Evolutionary conservation across 1,140 invertebrate species (phyloP).

Genomic region (Charaxes varanes): DNA sequence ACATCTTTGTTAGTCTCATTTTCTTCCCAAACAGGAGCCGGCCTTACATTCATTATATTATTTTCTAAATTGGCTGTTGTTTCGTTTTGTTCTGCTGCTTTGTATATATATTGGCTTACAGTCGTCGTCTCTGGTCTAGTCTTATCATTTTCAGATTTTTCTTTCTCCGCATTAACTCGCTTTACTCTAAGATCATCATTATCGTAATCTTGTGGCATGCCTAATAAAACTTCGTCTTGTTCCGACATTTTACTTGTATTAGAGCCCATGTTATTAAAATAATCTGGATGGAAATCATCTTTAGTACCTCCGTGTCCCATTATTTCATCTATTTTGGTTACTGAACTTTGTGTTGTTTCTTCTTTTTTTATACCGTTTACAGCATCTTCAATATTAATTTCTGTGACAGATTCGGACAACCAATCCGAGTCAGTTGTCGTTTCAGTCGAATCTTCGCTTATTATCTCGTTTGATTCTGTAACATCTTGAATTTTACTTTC

Average conservation of each 20-base stretch:
- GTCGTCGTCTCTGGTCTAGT: slow-evolving; percentile 38
- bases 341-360: slow-evolving; percentile 35
- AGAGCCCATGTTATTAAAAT: slow-evolving; percentile 47
- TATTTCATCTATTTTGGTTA: slow-evolving; percentile 43
- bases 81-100: slow-evolving; percentile 24
- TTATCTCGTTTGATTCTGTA: slow-evolving; percentile 19
- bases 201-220: slow-evolving; percentile 56
- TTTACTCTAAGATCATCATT: slow-evolving; percentile 47
- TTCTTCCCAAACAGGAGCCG: slow-evolving; percentile 63
- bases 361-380: slow-evolving; percentile 38
- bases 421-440: slow-evolving; percentile 49
- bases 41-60: slow-evolving; percentile 11
- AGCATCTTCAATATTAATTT: slow-evolving; percentile 43
- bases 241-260: slow-evolving; percentile 39
- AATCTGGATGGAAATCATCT: slow-evolving; percentile 62
- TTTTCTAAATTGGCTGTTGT: slow-evolving; percentile 6
- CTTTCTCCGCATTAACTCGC: slow-evolving; percentile 52
- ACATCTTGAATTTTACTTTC: slow-evolving; percentile 15
- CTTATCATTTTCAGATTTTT: slow-evolving; percentile 17
- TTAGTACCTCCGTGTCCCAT: slow-evolving; percentile 37
- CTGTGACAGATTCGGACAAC: slow-evolving; percentile 47
- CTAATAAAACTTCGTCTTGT: slow-evolving; percentile 42
- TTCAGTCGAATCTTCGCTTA: slow-evolving; percentile 26
- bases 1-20: slow-evolving; percentile 32
- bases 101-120: slow-evolving; percentile 51